phyloP scores from a whole-genome alignment of 2,797 vertebrate species.

The Cynopterus sphinx region DNA sequence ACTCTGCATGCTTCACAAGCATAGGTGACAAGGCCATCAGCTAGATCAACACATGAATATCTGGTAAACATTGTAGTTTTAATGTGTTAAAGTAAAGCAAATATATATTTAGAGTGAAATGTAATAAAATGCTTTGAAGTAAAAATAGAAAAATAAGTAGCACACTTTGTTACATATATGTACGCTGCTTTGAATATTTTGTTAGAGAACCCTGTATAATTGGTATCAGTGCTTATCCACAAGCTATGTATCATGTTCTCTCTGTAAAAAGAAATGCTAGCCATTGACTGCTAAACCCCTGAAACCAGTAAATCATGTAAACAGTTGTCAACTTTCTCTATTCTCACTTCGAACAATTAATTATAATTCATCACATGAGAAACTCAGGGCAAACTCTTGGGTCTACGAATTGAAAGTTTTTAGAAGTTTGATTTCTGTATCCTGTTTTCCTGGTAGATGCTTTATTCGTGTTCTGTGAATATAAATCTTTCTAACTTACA shows the following conservation, averaged over 20 bases:
- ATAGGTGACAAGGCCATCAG: background rate
- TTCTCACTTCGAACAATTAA: background rate
- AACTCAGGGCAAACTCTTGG: background rate
- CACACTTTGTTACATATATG: background rate
- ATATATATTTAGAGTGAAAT: background rate
- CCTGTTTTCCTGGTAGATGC: constrained; percentile 40
- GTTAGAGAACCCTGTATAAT: background rate
- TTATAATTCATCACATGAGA: background rate
- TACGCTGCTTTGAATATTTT: background rate
- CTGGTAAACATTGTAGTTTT: background rate
- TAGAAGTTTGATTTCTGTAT: background rate
- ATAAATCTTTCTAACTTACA: constrained; percentile 48
- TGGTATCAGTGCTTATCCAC: background rate
- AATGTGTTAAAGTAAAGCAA: background rate
- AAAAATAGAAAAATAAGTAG: background rate
- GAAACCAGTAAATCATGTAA: background rate
- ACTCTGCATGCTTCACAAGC: background rate
- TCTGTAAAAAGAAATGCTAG: background rate
- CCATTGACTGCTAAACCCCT: background rate
- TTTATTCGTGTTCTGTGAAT: constrained; percentile 56
- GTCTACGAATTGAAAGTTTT: background rate
- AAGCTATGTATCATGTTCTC: background rate
- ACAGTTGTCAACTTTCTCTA: background rate
- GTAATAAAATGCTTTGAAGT: background rate
- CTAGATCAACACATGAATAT: background rate